phyloP scores from a whole-genome alignment of 2,888 invertebrate genomes.

The Lasioglossum zephyrum region DNA sequence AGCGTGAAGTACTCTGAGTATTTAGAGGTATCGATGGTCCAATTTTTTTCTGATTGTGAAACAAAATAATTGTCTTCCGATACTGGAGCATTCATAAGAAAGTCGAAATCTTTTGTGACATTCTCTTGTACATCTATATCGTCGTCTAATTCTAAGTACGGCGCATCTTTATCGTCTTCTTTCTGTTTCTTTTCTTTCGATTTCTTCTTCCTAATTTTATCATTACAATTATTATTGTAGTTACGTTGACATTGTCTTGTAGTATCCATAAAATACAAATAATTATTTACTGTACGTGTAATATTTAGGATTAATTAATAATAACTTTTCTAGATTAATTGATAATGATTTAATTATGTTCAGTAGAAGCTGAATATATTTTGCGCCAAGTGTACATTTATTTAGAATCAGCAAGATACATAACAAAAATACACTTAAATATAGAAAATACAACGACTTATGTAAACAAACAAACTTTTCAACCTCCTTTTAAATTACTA shows the following conservation, averaged over 20 bases:
- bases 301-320: background rate
- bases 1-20: constrained; percentile 84
- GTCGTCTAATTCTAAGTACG: constrained; percentile 31
- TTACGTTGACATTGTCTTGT: background rate
- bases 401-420: background rate
- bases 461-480: background rate
- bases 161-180: background rate
- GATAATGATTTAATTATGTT: background rate
- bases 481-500: background rate
- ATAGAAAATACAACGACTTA: background rate
- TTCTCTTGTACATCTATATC: constrained; percentile 39
- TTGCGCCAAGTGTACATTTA: background rate
- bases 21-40: constrained; percentile 82
- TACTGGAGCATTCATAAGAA: constrained; percentile 81
- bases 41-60: constrained; percentile 84
- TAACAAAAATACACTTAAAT: background rate
- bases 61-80: constrained; percentile 82
- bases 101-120: constrained; percentile 78
- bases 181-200: constrained; percentile 1
- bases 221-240: background rate
- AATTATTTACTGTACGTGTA: background rate
- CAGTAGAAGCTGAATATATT: background rate
- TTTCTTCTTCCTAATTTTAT: constrained; percentile 28
- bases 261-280: background rate
- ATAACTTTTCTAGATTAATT: background rate